Evolutionary conservation across 2,888 invertebrate species (phyloP), one percentile per base, ranked within the genome.

Genomic region (Cheilosia urbana): DNA sequence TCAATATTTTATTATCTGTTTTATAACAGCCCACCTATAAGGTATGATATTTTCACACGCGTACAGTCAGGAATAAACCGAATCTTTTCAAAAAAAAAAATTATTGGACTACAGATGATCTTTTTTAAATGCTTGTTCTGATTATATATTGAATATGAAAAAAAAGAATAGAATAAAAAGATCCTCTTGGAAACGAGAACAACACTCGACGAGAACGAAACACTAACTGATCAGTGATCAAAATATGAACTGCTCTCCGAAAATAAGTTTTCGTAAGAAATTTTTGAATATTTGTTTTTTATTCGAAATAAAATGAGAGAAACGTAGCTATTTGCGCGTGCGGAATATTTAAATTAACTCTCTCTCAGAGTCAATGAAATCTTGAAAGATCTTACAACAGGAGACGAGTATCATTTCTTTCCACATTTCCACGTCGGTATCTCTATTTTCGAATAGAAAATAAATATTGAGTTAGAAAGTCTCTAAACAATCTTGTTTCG

Each of bases 141-240:
- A 62, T 72, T 60, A 66, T 47, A 53, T 66, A 40, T 72, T 71
- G 9, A 60, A 68, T 66, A 49, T 63, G 49, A 45, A 79, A 13
- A 69, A 75, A 79, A 79, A 81, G 53, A 76, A 81, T 63, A 81
- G 65, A 72, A 77, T 72, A 69, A 81, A 72, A 68, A 37, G 62
- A 58, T 85, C 60, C 63, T 76, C 57, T 68, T 66, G 34, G 34
- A 90, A 90, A 90, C 91, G 91, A 91, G 92, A 91, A 91, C 91
- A 92, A 92, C 91, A 91, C 91, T 92, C 91, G 91, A 91, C 92
- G 91, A 92, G 91, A 90, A 92, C 92, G 91, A 91, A 92, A 91
- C 92, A 91, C 92, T 90, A 91, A 92, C 91, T 92, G 91, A 92
- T 88, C 82, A 47, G 66, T 92, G 91, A 92, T 88, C 82, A 47